A percentile compares a stretch with the other conserved stretches of the same genome.
Evolutionary conservation across 2,888 invertebrate species (phyloP).

Genomic region (Leucoptera coffeella): DNA sequence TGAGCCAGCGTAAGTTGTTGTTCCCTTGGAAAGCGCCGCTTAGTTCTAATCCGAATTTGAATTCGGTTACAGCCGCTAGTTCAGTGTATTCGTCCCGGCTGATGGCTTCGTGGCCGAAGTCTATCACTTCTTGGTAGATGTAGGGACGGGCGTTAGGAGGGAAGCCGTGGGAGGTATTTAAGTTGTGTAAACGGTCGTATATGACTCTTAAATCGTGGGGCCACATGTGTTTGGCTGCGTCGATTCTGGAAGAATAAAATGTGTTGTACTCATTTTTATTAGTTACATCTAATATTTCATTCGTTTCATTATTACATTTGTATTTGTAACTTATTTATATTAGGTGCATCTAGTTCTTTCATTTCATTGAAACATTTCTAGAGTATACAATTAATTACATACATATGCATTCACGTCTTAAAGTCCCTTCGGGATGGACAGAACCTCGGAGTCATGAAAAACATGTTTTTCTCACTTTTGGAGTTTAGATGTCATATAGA

Average conservation of each 20-base stretch:
- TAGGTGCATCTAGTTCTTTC: no score
- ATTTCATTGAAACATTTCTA: no score
- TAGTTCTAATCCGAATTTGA: slow-evolving; percentile 39
- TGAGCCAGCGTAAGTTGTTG: slow-evolving; percentile 56
- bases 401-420: no score
- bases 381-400: no score
- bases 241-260: slow-evolving; percentile 58
- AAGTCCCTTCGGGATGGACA: no score
- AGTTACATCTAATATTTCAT: no score
- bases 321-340: no score
- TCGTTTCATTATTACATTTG: no score
- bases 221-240: slow-evolving; percentile 76
- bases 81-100: slow-evolving; percentile 47
- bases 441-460: no score
- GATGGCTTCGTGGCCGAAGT: slow-evolving; percentile 51
- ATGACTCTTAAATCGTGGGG: slow-evolving; percentile 65
- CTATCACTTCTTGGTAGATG: slow-evolving; percentile 72
- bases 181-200: slow-evolving; percentile 52
- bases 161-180: slow-evolving; percentile 60
- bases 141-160: slow-evolving; percentile 56
- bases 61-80: slow-evolving; percentile 63
- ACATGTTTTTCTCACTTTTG: no score
- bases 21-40: slow-evolving; percentile 26
- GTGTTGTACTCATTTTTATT: slow-evolving; percentile 3
- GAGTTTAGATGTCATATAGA: no score